Conservation (phyloP, 2,113 vertebrate species). For the Elachura formosa region DNA sequence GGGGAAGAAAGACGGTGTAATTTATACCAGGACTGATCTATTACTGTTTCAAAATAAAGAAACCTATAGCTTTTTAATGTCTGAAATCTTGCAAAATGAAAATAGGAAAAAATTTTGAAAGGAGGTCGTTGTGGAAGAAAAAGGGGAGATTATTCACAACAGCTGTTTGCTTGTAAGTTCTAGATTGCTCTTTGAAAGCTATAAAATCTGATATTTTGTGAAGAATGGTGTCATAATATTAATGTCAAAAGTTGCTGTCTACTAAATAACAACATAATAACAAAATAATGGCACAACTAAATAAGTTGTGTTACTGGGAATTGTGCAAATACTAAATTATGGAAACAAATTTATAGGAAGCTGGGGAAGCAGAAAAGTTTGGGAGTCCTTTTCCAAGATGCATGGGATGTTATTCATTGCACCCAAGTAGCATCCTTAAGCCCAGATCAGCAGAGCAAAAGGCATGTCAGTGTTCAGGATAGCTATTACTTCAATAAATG, state of each 20-base stretch:
- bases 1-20: neutral
- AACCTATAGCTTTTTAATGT: neutral
- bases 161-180: neutral
- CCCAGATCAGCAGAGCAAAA: neutral
- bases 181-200: neutral
- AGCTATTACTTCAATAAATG: neutral
- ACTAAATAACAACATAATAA: no score
- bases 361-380: neutral
- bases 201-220: neutral
- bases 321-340: neutral
- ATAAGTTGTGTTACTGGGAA: neutral
- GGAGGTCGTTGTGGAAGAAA: neutral
- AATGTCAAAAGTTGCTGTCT: neutral
- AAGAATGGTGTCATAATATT: neutral
- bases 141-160: neutral
- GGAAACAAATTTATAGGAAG: neutral
- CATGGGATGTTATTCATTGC: neutral
- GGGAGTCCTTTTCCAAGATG: neutral
- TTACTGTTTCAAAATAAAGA: neutral
- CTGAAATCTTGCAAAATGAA: neutral
- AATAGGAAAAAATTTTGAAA: neutral
- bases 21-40: neutral
- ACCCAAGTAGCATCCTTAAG: neutral
- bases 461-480: neutral
- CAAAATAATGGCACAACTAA: no score